Evolutionary conservation across 1,140 invertebrate genomes (phyloP).

Genomic region (Saxidomus purpurata): DNA sequence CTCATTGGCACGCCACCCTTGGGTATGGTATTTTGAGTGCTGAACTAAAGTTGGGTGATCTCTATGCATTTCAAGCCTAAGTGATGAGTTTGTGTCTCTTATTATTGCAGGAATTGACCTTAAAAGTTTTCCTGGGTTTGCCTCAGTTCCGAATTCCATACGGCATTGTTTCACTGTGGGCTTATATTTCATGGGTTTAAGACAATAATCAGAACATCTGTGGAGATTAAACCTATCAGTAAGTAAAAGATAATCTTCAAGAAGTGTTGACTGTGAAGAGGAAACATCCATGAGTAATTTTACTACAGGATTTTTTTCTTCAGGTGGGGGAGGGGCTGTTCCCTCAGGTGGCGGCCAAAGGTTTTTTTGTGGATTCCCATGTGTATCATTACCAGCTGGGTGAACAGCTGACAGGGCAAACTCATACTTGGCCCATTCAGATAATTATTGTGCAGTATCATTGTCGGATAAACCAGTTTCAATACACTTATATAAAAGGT

Average conservation of each 20-base stretch:
- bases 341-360: conserved; percentile 69
- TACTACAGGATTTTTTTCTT: conserved; percentile 58
- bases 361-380: conserved; percentile 65
- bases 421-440: conserved; percentile 51
- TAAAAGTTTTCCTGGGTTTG: conserved; percentile 31
- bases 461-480: conserved; percentile 48
- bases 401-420: conserved; percentile 65
- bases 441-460: conserved; percentile 47
- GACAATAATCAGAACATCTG: conserved; percentile 64
- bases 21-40: no score
- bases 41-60: no score
- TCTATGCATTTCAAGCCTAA: conserved; percentile 64
- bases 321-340: conserved; percentile 39
- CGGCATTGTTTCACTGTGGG: no score
- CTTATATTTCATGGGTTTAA: no score
- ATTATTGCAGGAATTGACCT: background rate
- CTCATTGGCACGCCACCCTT: conserved; percentile 70
- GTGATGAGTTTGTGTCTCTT: conserved; percentile 63
- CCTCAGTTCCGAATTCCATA: conserved; percentile 45
- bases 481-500: conserved; percentile 45
- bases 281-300: conserved; percentile 69
- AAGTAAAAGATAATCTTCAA: conserved; percentile 57
- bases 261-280: background rate
- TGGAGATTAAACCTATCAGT: conserved; percentile 61
- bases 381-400: conserved; percentile 66